Conservation (phyloP, 1,140 invertebrate genomes). For the Penaeus vannamei region DNA sequence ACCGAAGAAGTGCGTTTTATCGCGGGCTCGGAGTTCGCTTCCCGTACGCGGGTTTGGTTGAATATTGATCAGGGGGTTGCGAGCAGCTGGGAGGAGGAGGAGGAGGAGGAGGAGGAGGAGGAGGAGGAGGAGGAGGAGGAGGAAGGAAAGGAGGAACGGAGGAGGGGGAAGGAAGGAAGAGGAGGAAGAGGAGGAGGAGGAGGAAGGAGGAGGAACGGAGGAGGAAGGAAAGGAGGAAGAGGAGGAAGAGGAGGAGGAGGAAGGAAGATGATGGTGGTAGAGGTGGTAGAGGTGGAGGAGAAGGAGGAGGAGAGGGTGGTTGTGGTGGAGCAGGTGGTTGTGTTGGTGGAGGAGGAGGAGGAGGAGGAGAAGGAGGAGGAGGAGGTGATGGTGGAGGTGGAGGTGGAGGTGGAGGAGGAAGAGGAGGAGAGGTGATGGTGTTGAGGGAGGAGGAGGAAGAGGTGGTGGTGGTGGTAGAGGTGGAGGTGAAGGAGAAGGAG, state of each 20-base stretch:
- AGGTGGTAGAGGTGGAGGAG: neutral
- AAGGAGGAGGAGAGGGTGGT: too few relatives aligned
- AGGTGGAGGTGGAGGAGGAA: neutral
- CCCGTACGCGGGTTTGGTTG: too few relatives aligned
- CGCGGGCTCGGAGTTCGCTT: too few relatives aligned
- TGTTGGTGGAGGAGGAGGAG: neutral
- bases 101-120: conserved; percentile 3
- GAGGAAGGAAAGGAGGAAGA: too few relatives aligned
- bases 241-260: neutral
- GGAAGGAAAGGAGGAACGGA: neutral
- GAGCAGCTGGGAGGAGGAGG: neutral
- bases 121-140: neutral
- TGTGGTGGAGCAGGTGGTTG: neutral
- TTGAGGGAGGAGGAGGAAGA: neutral
- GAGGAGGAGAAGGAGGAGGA: neutral
- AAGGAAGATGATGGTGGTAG: too few relatives aligned
- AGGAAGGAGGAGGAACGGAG: neutral
- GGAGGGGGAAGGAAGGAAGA: too few relatives aligned
- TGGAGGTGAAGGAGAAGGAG: too few relatives aligned
- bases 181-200: neutral
- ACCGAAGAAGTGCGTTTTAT: too few relatives aligned
- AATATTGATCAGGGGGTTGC: neutral
- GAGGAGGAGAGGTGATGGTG: neutral
- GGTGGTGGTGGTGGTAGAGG: neutral
- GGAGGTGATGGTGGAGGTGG: neutral